Base-by-base conservation (phyloP, 2,888 invertebrate genomes). In the Cantharis lateralis region DNA sequence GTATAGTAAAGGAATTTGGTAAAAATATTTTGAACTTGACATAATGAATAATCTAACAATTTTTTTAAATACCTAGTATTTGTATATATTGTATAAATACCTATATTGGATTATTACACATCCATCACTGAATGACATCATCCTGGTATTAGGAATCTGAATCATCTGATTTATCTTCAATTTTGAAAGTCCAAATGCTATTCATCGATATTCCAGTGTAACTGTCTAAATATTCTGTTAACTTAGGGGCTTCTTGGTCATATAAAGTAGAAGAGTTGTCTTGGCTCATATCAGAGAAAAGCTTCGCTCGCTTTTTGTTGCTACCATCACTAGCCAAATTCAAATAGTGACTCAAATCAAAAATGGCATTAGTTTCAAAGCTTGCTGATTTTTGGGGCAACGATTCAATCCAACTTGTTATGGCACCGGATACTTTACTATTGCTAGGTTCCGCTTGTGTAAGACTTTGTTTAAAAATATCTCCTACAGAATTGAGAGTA, bases 391-490 rank as follows among this genome's bases (percentile, higher is more conserved):
- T n/a, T 48, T 48, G n/a, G 2, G 48, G 48, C 7, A 48, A n/a
- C n/a, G 48, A 48, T n/a, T n/a, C n/a, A 48, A 48, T 48, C 48
- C 48, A 48, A 48, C 9, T 48, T 48, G n/a, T n/a, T n/a, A 48
- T 48, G 2, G 7, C 2, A 48, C n/a, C n/a, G n/a, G n/a, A 1
- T n/a, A 9, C 3, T 48, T n/a, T n/a, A 15, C 2, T 62, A 26
- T 28, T 15, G 13, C 24, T n/a, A 11, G 28, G 26, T 62, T 61
- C 11, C 2, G 10, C 62, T 15, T 32, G 18, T n/a, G 26, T 32
- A 11, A 78, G 0, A 16, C 24, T 72, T 62, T 78, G 78, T 68
- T 78, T 24, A 48, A 78, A 78, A 11, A 78, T 68, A 70, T 78
- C 78, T 15, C 78, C 78, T 15, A 72, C 63, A 0, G 75, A 16